Base-by-base conservation (phyloP, 2,888 invertebrate genomes). In the Cheiracanthium punctorium region DNA sequence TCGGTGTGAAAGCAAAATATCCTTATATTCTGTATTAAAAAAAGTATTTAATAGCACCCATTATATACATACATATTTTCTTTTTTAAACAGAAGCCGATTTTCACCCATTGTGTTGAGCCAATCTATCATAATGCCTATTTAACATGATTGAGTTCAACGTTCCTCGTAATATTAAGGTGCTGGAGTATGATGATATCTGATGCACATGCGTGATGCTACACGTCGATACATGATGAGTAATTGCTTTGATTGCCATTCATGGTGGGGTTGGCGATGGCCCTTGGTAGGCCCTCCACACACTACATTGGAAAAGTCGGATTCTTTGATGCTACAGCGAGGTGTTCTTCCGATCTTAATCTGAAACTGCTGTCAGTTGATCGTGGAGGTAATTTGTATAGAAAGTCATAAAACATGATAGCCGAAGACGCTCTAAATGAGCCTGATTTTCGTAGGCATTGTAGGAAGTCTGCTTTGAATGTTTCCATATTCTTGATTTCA, bases 211-310 rank as follows among this genome's bases (percentile, higher is more conserved):
- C 72, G 7, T 65, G 82, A 72, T 77, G 48, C n/a, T 5, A 20
- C 29, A 43, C 28, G 29, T 32, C 12, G 71, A 82, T 77, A 77
- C 65, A 72, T 32, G 17, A 37, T 67, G 72, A 77, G 65, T 77
- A 82, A 77, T 82, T 72, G 43, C 77, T 82, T 82, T 82, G 77
- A 82, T 82, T 82, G 67, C 76, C 33, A 14, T 67, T 20, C 32
- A 17, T 8, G 32, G 24, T 4, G n/a, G 20, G 1, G 24, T 17
- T 17, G 43, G n/a, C 5, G n/a, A 17, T 48, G 17, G 58, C 58
- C 58, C 12, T 7, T 24, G 24, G 58, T 24, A 1, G 58, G n/a
- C 14, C 43, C 2, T 10, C 5, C 5, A 17, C 4, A 24, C 24
- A 58, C 58, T 30, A 5, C 17, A n/a, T 30, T 67, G 32, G n/a